Evolutionary conservation across 2,113 vertebrate species (phyloP), one percentile per base, ranked within the genome.

Genomic region (Furnarius figulus): DNA sequence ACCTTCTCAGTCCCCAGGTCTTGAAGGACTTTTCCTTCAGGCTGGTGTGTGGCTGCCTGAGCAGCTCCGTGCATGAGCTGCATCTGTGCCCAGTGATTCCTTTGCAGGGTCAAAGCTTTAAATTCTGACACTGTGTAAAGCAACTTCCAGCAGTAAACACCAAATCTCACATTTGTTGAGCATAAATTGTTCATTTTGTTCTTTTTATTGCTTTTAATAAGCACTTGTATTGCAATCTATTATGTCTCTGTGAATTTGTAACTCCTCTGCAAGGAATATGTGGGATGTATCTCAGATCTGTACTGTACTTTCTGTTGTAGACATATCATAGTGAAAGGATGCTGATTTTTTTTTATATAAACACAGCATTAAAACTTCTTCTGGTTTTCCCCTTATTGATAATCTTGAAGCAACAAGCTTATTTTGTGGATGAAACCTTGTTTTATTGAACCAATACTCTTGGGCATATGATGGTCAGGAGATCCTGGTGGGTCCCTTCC

Each of bases 281-380:
- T 92, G 65, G 65, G 85, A 22, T 42, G 70, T 94, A 80, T 82
- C 44, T 87, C 30, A 78, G 17, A 78, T 27, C 19, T 90, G 82
- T 95, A 25, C 59, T 79, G 52, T 65, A 55, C 44, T 90, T 96
- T 84, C 75, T 85, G 44, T 83, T 80, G 73, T 78, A 94, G 33
- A 44, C 0, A 0, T 82, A 52, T 71, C 21, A 10, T 63, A 70
- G 52, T 66, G 52, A 84, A 96, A 83, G 71, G 47, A 22, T 91
- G 47, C 10, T 94, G 65, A 28, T 65, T 93, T 65, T 37, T 37
- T 49, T 62, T 61, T 14, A 62, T 77, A 87, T 85, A 92, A 91
- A 86, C 55, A 4, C 37, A 56, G 78, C n/a, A 55, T 91, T 87
- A 61, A 97, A 93, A 79, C n/a, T 72, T 75, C 9, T 23, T 75